A percentile compares a stretch with the other conserved stretches of the same genome.
These are phyloP conservation scores for Rhagium mordax DNA, from an alignment of 2,888 invertebrate genomes.

Conservation along the genomic window DNA sequence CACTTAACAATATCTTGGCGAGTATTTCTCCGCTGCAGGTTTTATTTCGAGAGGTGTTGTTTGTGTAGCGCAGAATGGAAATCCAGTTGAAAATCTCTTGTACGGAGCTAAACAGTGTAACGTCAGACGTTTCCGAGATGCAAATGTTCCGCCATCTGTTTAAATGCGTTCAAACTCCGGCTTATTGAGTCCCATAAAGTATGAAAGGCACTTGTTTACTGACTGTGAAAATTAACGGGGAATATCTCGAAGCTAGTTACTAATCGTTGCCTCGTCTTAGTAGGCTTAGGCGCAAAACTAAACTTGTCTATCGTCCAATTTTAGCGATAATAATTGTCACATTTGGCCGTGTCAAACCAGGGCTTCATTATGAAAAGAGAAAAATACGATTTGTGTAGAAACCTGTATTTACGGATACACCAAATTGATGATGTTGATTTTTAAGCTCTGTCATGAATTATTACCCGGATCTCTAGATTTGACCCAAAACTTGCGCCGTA, in stretches of 20 bases:
- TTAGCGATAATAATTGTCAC: too few relatives aligned
- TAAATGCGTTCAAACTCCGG: slow-evolving; percentile 23
- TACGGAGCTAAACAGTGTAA: slow-evolving; percentile 8
- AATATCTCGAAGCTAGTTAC: slow-evolving; percentile 8
- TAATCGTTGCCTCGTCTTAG: background rate
- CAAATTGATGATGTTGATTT: background rate
- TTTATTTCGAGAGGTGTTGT: slow-evolving; percentile 7
- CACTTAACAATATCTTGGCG: slow-evolving; percentile 1
- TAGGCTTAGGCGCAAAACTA: too few relatives aligned
- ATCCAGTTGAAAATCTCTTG: slow-evolving; percentile 8
- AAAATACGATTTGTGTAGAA: too few relatives aligned
- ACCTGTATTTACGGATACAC: background rate
- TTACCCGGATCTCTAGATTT: too few relatives aligned
- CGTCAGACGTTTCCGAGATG: slow-evolving; percentile 31
- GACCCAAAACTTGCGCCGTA: background rate
- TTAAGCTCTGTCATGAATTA: background rate
- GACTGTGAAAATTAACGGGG: slow-evolving; percentile 26
- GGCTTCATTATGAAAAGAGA: too few relatives aligned
- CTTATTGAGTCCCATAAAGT: slow-evolving; percentile 30
- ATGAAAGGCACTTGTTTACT: slow-evolving; percentile 28
- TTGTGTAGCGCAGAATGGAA: background rate
- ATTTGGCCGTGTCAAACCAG: too few relatives aligned
- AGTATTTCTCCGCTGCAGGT: slow-evolving; percentile 4
- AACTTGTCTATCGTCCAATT: too few relatives aligned
- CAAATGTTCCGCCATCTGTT: slow-evolving; percentile 33